phyloP scores from a whole-genome alignment of 2,888 invertebrate genomes.

The Globia sparganii region DNA sequence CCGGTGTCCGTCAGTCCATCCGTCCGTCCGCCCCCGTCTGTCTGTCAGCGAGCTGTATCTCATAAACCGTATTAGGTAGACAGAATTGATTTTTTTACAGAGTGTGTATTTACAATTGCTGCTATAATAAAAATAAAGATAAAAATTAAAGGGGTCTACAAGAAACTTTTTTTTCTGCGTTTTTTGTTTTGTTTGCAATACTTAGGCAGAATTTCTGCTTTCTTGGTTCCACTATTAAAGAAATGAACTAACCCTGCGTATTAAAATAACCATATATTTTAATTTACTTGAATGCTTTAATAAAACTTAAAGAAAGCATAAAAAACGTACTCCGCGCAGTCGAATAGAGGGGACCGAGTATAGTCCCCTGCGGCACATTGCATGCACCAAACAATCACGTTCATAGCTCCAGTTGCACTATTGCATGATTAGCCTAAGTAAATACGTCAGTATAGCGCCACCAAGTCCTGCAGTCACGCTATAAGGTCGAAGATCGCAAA shows the following conservation, averaged over 20 bases:
- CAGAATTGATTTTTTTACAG: neutral
- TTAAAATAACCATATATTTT: neutral
- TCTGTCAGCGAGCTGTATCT: neutral
- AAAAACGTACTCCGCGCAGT: neutral
- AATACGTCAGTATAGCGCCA: conserved; percentile 32
- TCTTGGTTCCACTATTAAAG: neutral
- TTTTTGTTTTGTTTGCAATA: neutral
- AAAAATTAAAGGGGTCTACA: too few relatives aligned
- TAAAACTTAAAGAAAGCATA: conserved; percentile 7
- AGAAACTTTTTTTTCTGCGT: too few relatives aligned
- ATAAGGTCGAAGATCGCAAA: conserved; percentile 45
- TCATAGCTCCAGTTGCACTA: conserved; percentile 25
- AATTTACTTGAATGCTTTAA: neutral
- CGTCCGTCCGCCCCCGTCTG: neutral
- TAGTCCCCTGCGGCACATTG: conserved; percentile 42
- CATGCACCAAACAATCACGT: conserved; percentile 42
- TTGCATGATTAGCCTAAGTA: conserved; percentile 40
- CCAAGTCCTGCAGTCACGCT: conserved; percentile 37
- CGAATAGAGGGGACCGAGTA: conserved; percentile 8
- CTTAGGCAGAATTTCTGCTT: neutral
- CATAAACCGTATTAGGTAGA: neutral
- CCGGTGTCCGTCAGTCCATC: neutral
- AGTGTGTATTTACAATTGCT: neutral
- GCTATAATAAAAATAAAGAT: neutral
- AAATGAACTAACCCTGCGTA: neutral